Evolutionary conservation across 2,797 vertebrate genomes (phyloP), one percentile per base, ranked within the genome.

Genomic region (Hipposideros larvatus): DNA sequence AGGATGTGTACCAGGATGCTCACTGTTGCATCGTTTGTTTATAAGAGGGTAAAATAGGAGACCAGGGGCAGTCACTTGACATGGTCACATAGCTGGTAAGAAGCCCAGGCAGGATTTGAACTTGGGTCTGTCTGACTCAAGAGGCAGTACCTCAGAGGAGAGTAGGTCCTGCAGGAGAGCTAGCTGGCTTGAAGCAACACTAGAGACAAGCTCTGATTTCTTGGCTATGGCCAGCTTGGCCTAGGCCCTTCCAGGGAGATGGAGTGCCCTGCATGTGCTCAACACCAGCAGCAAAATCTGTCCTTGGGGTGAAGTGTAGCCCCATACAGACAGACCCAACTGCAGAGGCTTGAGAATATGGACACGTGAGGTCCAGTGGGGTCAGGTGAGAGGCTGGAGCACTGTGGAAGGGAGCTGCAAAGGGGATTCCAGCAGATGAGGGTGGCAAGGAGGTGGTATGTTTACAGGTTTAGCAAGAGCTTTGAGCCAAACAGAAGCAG

Each of bases 21-120:
- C 2, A 2, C 2, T 2, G 11, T 11, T 0, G 1, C 16, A 1
- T 5, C 18, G 8, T 66, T 31, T 43, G 34, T 65, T 77, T n/a
- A 7, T 65, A 21, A 57, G 48, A 13, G 31, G 11, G 14, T 31
- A 7, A 51, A 59, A 37, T 0, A 31, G 80, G 41, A 92, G 34
- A 61, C 11, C 16, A 6, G 37, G 37, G 34, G 5, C 51, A 41
- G 24, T 51, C 65, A 46, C 46, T 4, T 14, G 74, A 43, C 26
- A 22, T 5, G 55, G n/a, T 51, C 28, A 48, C 83, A 19, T 4
- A 61, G 78, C 51, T 80, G 31, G 43, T 59, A 28, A 15, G 57
- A 63, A 59, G 55, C 19, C 43, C 59, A 77, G 75, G 65, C 74
- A 71, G 43, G 34, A 84, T 78, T 65, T 48, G 71, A 91, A 90